Percentiles rank a stretch among this genome's conserved stretches.
These are phyloP conservation scores for Bubo blakistoni DNA, from an alignment of 2,113 vertebrate species.

Conservation along the genomic window DNA sequence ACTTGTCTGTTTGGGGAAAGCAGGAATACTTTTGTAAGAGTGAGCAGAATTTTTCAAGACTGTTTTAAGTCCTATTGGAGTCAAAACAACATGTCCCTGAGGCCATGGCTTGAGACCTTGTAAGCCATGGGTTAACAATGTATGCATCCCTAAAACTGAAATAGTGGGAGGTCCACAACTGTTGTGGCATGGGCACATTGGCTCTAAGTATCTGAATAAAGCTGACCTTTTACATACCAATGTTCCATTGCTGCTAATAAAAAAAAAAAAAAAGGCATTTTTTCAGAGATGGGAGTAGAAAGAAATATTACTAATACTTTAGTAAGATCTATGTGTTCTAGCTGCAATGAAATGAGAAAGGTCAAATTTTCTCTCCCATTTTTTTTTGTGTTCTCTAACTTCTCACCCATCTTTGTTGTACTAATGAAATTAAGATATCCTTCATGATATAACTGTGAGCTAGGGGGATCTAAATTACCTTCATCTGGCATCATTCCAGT, in stretches of 20 bases:
- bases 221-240: constrained; percentile 44
- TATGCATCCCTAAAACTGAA: not conserved
- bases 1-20: not conserved
- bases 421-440: constrained; percentile 88
- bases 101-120: not conserved
- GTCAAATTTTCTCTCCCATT: constrained; percentile 69
- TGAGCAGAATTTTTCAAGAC: not conserved
- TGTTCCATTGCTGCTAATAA: constrained; percentile 46
- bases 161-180: not conserved
- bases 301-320: constrained; percentile 73
- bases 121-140: not conserved
- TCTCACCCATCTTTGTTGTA: constrained; percentile 79
- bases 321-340: constrained; percentile 72
- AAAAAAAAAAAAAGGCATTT: not conserved
- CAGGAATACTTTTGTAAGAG: not conserved
- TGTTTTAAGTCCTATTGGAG: not conserved
- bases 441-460: constrained; percentile 99
- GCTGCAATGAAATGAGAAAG: constrained; percentile 73
- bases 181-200: not conserved
- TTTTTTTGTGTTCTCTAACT: constrained; percentile 67
- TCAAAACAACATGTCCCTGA: not conserved
- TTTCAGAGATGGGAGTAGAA: constrained; percentile 32
- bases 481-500: constrained; percentile 98
- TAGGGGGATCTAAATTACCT: constrained; percentile 97
- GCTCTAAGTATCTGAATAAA: constrained; percentile 38